Conservation (phyloP, 1,140 invertebrate species). For the Diorhabda sublineata region DNA sequence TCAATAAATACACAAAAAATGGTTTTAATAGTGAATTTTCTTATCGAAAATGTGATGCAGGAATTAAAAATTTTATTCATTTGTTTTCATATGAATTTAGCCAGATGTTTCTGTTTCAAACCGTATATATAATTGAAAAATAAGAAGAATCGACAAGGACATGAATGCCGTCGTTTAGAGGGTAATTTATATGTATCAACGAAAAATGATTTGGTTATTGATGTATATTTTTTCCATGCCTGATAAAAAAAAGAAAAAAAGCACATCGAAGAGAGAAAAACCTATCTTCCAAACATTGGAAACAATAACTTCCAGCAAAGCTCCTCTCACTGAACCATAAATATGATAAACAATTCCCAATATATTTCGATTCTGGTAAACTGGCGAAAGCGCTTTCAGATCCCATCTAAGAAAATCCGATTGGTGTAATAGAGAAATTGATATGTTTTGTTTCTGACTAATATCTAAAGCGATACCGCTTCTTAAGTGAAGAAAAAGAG, state of each 20-base stretch:
- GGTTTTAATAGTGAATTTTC: too few species aligned
- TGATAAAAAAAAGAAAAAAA: not conserved
- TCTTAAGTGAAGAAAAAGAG: not conserved
- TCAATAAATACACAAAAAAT: too few species aligned
- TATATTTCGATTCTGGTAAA: not conserved
- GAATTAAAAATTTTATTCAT: too few species aligned
- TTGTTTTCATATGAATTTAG: too few species aligned
- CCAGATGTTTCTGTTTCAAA: too few species aligned
- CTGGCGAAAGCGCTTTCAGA: not conserved
- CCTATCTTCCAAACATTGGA: not conserved
- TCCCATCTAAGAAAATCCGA: constrained; percentile 1
- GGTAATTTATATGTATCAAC: too few species aligned
- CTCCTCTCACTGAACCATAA: not conserved
- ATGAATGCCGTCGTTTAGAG: too few species aligned
- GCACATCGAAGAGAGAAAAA: not conserved
- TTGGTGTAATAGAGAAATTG: constrained; percentile 8
- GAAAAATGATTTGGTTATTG: too few species aligned
- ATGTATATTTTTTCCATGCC: too few species aligned
- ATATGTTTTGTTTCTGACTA: constrained; percentile 4
- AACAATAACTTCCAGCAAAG: not conserved
- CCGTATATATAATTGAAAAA: too few species aligned
- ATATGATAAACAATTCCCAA: not conserved
- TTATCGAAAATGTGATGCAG: too few species aligned
- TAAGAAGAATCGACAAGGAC: too few species aligned
- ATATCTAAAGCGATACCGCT: not conserved